Percentiles rank a stretch among this genome's conserved stretches.
Conservation (phyloP, 2,113 vertebrate genomes). For the Lepisosteus oculatus region DNA sequence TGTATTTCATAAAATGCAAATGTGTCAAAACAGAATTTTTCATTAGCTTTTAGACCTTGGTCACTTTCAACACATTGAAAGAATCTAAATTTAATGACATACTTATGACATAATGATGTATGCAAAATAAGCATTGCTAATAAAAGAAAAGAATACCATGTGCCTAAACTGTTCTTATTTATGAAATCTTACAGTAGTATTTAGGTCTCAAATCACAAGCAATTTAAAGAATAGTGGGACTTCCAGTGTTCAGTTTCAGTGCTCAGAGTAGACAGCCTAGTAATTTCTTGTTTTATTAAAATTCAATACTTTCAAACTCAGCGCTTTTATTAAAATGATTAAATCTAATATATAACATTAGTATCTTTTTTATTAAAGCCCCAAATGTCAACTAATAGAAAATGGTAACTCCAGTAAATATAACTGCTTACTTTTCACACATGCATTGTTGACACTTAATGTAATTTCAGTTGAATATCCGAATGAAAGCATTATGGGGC, state of each 20-base stretch:
- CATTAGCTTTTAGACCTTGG: too few relatives aligned
- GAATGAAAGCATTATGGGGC: conserved; percentile 62
- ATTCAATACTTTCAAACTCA: conserved; percentile 48
- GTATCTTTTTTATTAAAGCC: conserved; percentile 67
- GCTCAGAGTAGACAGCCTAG: conserved; percentile 33
- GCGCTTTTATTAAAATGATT: conserved; percentile 47
- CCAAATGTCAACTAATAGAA: conserved; percentile 53
- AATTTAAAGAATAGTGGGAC: too few relatives aligned
- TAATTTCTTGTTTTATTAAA: conserved; percentile 54
- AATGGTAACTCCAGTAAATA: conserved; percentile 61
- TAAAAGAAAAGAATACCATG: too few relatives aligned
- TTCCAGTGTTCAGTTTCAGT: conserved; percentile 17
- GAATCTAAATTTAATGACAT: too few relatives aligned
- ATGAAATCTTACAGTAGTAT: too few relatives aligned
- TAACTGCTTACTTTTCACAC: conserved; percentile 64
- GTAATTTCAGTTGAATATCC: conserved; percentile 63
- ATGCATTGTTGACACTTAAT: conserved; percentile 74
- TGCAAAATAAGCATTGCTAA: too few relatives aligned
- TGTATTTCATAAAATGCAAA: too few relatives aligned
- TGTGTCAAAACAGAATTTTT: too few relatives aligned
- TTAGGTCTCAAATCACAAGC: too few relatives aligned
- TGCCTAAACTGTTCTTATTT: too few relatives aligned
- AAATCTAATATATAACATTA: conserved; percentile 58
- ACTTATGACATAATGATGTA: too few relatives aligned
- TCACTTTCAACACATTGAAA: too few relatives aligned